Evolutionary conservation across 2,797 vertebrate genomes (phyloP).

Genomic region (Ambastaia sidthimunki): DNA sequence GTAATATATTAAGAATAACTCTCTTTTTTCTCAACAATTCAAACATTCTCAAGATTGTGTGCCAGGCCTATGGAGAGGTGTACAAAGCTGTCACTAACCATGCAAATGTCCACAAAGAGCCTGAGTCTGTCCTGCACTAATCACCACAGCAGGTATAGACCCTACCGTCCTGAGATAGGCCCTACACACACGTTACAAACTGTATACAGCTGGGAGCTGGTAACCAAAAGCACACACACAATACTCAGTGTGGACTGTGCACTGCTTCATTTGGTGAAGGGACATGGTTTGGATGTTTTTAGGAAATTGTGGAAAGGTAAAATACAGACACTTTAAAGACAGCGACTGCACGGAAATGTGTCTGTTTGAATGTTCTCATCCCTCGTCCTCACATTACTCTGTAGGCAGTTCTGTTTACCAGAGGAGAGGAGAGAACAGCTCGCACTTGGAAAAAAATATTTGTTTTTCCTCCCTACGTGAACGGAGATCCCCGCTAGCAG

Average conservation of each 20-base stretch:
- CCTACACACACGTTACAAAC: not conserved
- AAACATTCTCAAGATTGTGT: slow-evolving; percentile 94
- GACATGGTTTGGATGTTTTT: slow-evolving; percentile 8
- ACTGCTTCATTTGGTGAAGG: slow-evolving; percentile 52
- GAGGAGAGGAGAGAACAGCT: slow-evolving; percentile 42
- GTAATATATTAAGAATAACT: not conserved
- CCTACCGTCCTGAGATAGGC: slow-evolving; percentile 83
- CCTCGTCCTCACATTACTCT: not conserved
- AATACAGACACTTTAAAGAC: slow-evolving; percentile 15
- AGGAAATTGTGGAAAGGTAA: slow-evolving; percentile 10
- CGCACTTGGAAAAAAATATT: slow-evolving; percentile 35
- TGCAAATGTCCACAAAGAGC: slow-evolving; percentile 84
- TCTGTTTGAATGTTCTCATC: slow-evolving; percentile 15
- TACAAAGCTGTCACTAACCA: slow-evolving; percentile 86
- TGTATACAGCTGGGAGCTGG: not conserved
- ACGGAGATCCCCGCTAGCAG: slow-evolving; percentile 44
- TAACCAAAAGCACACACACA: slow-evolving; percentile 18
- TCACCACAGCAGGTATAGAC: slow-evolving; percentile 92
- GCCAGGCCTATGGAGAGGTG: slow-evolving; percentile 89
- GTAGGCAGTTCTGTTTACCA: slow-evolving; percentile 34
- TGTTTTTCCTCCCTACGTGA: slow-evolving; percentile 40
- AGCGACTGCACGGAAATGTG: not conserved
- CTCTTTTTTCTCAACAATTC: slow-evolving; percentile 78
- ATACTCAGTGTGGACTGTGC: not conserved
- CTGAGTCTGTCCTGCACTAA: slow-evolving; percentile 86